Evolutionary conservation across 2,888 invertebrate species (phyloP).

Genomic region (Polylopha cassiicola): DNA sequence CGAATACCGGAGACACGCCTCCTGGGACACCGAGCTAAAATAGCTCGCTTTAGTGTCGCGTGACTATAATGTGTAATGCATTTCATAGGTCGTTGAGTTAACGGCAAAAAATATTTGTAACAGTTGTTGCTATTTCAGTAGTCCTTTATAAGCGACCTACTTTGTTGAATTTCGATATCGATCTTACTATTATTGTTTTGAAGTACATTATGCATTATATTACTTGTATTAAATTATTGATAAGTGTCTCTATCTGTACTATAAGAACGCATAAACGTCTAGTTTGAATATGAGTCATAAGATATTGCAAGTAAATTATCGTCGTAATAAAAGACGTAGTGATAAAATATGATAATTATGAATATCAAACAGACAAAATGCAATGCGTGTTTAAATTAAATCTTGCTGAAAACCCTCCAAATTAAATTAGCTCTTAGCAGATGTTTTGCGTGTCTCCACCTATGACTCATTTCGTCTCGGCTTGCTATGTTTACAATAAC

Average conservation of each 20-base stretch:
- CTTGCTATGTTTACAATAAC: conserved; percentile 58
- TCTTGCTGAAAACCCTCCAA: conserved; percentile 27
- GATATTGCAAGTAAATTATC: too few species aligned
- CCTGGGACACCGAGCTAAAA: conserved; percentile 67
- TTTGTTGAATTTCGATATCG: conserved; percentile 2
- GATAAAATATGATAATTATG: too few species aligned
- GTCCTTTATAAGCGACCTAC: conserved; percentile 14
- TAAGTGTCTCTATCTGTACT: too few species aligned
- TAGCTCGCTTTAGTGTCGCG: conserved; percentile 64
- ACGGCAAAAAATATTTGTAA: conserved; percentile 17
- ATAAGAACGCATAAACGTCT: too few species aligned
- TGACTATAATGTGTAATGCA: conserved; percentile 56
- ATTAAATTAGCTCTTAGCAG: conserved; percentile 38
- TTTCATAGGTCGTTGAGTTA: conserved; percentile 43
- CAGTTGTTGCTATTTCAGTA: conserved; percentile 15
- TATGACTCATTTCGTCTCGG: conserved; percentile 39
- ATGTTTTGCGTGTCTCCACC: conserved; percentile 33
- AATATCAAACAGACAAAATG: too few species aligned
- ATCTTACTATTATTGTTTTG: too few species aligned
- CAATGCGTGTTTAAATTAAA: too few species aligned
- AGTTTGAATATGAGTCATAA: too few species aligned
- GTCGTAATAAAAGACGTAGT: too few species aligned
- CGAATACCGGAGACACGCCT: conserved; percentile 75
- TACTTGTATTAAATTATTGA: too few species aligned
- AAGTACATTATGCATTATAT: too few species aligned